These are phyloP conservation scores for human (Homo sapiens) DNA, from an alignment of 2,113 vertebrate genomes.

Conservation along the genomic window DNA sequence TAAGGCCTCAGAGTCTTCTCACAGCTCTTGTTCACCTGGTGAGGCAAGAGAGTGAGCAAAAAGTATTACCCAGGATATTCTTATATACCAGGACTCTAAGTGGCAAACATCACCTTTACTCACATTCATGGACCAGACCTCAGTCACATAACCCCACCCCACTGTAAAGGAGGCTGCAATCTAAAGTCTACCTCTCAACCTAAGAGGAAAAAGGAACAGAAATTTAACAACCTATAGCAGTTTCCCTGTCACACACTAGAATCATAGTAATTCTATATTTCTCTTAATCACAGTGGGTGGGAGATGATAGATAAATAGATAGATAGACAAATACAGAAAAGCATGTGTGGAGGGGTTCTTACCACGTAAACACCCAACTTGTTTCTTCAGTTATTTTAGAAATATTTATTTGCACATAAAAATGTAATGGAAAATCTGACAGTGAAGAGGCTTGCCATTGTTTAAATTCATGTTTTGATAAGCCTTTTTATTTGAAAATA, in stretches of 20 bases:
- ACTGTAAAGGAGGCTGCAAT: background rate
- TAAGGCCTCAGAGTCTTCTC: background rate
- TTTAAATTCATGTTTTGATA: conserved; percentile 6
- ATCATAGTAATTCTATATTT: background rate
- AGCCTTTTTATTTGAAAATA: background rate
- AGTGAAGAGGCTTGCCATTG: background rate
- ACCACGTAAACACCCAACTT: background rate
- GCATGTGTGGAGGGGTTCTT: background rate
- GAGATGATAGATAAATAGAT: background rate
- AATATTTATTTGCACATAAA: background rate
- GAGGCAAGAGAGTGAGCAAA: background rate
- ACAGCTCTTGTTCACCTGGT: background rate
- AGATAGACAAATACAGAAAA: background rate
- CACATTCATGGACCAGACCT: background rate
- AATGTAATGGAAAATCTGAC: conserved; percentile 18
- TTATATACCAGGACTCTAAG: background rate
- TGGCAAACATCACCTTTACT: background rate
- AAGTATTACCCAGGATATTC: background rate
- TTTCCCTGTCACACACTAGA: background rate
- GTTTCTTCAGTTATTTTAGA: background rate
- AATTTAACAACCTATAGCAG: background rate
- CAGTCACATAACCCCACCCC: background rate
- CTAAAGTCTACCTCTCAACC: background rate
- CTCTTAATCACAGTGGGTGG: background rate
- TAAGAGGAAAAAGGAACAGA: background rate